Percentiles rank a stretch among this genome's conserved stretches.
Conservation (phyloP, 2,113 vertebrate species). For the Zosterops lateralis region DNA sequence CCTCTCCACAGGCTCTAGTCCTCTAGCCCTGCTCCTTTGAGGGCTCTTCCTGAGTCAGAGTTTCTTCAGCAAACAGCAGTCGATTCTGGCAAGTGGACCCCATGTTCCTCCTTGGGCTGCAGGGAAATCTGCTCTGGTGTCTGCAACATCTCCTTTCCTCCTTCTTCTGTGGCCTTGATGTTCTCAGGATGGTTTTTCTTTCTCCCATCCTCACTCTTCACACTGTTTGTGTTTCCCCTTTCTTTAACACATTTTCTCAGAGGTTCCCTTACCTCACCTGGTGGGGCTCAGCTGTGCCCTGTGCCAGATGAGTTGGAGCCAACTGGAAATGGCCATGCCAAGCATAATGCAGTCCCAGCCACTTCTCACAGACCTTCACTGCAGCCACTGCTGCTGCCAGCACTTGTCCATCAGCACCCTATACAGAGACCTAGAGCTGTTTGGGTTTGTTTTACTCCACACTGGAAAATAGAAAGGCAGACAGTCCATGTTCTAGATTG, state of each 20-base stretch:
- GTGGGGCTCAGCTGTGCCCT: not conserved
- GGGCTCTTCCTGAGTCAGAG: not conserved
- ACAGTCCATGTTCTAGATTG: not conserved
- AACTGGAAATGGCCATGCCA: not conserved
- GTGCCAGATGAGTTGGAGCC: not conserved
- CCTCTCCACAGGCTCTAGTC: not conserved
- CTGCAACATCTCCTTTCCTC: not conserved
- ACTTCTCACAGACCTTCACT: not conserved
- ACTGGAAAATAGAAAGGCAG: not conserved
- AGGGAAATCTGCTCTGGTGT: not conserved
- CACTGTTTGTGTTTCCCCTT: not conserved
- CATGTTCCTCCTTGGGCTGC: accelerated
- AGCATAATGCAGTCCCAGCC: too few species aligned
- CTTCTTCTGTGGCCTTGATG: not conserved
- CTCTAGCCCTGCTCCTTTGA: accelerated
- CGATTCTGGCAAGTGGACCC: not conserved
- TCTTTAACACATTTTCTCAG: not conserved
- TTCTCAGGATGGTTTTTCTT: not conserved
- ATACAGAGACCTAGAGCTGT: not conserved
- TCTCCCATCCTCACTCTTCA: not conserved
- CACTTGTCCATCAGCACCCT: accelerated
- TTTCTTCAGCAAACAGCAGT: not conserved
- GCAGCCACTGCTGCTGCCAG: not conserved
- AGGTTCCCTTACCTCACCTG: not conserved
- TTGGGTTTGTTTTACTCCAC: not conserved